Conservation (phyloP, 2,113 vertebrate species). For the Amblyopsis rosae region DNA sequence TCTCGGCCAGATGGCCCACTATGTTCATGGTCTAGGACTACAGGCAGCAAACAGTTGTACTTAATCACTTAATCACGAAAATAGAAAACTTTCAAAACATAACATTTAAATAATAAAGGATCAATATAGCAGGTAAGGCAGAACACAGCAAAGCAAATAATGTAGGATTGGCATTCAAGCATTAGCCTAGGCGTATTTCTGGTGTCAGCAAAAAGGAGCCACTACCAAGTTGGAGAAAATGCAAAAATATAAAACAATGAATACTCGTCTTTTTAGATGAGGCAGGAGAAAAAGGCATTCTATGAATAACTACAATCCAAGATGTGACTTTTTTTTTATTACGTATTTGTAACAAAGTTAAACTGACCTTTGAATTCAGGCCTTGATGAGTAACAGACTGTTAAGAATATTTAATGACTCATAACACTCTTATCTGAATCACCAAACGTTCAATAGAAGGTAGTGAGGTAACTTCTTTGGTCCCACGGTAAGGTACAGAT, state of each 20-base stretch:
- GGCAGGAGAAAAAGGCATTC: background rate
- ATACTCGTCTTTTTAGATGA: background rate
- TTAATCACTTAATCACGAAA: background rate
- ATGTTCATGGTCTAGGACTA: slow-evolving; percentile 91
- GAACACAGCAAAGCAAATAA: background rate
- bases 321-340: slow-evolving; percentile 4
- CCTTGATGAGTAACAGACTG: background rate
- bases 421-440: background rate
- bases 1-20: slow-evolving; percentile 90
- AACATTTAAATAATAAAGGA: too few species aligned
- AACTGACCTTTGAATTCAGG: slow-evolving; percentile 36
- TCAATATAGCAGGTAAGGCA: background rate
- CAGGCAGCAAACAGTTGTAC: background rate
- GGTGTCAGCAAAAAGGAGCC: background rate
- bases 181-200: too few species aligned
- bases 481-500: background rate
- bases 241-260: background rate
- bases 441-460: background rate
- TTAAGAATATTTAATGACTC: background rate
- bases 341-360: background rate
- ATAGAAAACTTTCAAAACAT: too few species aligned
- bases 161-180: background rate
- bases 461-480: slow-evolving; percentile 5
- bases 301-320: background rate
- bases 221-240: background rate